Evolutionary conservation across 1,140 invertebrate species (phyloP), one percentile per base, ranked within the genome.

Genomic region (Nautilus pompilius): DNA sequence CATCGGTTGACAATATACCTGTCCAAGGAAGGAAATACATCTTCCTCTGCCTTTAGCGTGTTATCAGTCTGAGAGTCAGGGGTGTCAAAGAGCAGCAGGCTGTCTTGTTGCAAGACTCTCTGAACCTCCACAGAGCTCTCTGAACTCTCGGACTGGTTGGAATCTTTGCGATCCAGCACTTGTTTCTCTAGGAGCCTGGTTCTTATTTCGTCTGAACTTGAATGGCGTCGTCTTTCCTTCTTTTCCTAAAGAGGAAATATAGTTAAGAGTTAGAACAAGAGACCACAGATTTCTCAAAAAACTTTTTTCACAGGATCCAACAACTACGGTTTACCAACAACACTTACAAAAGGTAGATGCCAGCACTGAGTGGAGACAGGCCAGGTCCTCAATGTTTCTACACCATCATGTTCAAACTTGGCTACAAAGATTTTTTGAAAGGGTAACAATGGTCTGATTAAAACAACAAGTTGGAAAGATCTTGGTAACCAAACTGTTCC

Each of bases 121-220:
- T 70, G 71, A 36, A 76, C 54, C 56, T 80, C 78, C 17, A 73
- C 32, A 1, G 78, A 80, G 10, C 70, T 72, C 24, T 78, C 76
- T 2, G 78, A 79, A 51, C 72, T 68, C 36, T 77, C 75, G 58
- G 77, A 80, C 51, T 76, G 73, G 63, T 80, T 80, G 5, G 75
- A 79, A 60, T 80, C 75, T 57, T 80, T 76, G 13, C 76, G 63
- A 59, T 80, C 80, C 29, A 78, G 34, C 2, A 72, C 72, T 57
- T 73, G 62, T 26, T 67, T 72, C 65, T 77, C 75, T 22, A 79
- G 53, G 26, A 79, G 63, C 49, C 74, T 53, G 5, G 71, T 71
- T 48, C 74, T 60, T 68, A 79, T 76, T 48, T 79, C 77, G 71
- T 79, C 77, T 30, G 74, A 74, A 70, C 75, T 78, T 1, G 74